Percentiles rank a stretch among this genome's conserved stretches.
phyloP scores from a whole-genome alignment of 1,140 invertebrate species.

The Apocrypta bakeri region DNA sequence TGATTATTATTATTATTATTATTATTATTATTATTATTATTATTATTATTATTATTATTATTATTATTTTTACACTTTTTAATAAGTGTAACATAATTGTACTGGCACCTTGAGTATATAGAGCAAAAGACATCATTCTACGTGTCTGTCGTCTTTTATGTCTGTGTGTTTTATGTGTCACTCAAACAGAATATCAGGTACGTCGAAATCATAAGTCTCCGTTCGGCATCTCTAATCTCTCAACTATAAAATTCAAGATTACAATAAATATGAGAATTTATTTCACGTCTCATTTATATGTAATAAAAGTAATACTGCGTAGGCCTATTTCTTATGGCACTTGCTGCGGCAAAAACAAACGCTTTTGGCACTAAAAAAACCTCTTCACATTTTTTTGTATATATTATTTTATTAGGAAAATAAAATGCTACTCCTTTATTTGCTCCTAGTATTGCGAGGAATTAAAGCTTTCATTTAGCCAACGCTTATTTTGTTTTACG shows the following conservation, averaged over 20 bases:
- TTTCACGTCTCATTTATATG: background rate
- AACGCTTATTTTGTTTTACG: slow-evolving; percentile 31
- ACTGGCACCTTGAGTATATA: slow-evolving; percentile 50
- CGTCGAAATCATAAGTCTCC: slow-evolving; percentile 57
- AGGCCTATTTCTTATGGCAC: slow-evolving; percentile 22
- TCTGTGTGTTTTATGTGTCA: slow-evolving; percentile 65
- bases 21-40: no score
- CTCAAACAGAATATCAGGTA: slow-evolving; percentile 65
- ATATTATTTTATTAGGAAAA: background rate
- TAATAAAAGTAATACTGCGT: slow-evolving; percentile 21
- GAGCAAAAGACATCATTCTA: slow-evolving; percentile 44
- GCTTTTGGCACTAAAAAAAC: slow-evolving; percentile 41
- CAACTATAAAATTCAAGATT: slow-evolving; percentile 23
- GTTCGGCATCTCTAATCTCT: slow-evolving; percentile 9
- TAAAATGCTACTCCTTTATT: background rate
- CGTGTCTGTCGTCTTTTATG: slow-evolving; percentile 58
- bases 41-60: no score
- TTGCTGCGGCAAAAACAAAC: slow-evolving; percentile 18
- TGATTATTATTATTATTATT: no score
- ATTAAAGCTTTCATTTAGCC: background rate
- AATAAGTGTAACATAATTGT: slow-evolving; percentile 51
- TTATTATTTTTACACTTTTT: slow-evolving; percentile 34
- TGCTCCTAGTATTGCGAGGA: background rate
- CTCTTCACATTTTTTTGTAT: background rate
- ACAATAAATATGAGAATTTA: background rate